These are phyloP conservation scores for Drosophila affinis DNA, from an alignment of 2,888 invertebrate genomes.

Conservation along the genomic window DNA sequence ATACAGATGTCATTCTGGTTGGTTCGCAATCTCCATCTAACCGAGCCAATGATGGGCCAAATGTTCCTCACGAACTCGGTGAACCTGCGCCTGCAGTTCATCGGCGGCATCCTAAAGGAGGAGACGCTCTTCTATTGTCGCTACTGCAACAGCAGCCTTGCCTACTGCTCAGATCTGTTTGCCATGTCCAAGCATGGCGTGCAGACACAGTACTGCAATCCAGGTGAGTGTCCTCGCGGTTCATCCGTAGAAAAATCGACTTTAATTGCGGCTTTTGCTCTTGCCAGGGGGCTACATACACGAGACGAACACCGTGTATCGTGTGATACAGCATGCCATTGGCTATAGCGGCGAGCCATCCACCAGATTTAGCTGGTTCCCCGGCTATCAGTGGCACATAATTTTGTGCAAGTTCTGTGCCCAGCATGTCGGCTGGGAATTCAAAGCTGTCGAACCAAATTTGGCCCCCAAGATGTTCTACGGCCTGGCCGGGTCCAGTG, in stretches of 20 bases:
- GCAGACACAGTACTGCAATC: slow-evolving; percentile 92
- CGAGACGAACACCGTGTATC: slow-evolving; percentile 90
- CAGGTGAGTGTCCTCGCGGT: slow-evolving; percentile 82
- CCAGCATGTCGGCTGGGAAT: slow-evolving; percentile 92
- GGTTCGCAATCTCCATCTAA: slow-evolving; percentile 89
- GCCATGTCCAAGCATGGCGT: slow-evolving; percentile 92
- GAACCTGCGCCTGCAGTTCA: slow-evolving; percentile 86
- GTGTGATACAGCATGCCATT: slow-evolving; percentile 84
- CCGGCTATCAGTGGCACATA: slow-evolving; percentile 93
- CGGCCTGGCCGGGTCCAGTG: slow-evolving; percentile 87
- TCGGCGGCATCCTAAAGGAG: slow-evolving; percentile 83
- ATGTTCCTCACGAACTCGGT: slow-evolving; percentile 88
- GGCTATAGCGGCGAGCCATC: slow-evolving; percentile 86
- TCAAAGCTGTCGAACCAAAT: slow-evolving; percentile 86
- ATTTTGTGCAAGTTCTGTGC: slow-evolving; percentile 88
- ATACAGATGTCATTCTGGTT: slow-evolving; percentile 91
- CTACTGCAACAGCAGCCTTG: slow-evolving; percentile 86
- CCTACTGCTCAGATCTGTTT: slow-evolving; percentile 88
- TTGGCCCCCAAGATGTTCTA: slow-evolving; percentile 89
- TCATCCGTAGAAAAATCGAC: background rate
- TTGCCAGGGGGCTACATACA: slow-evolving; percentile 88
- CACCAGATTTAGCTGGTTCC: slow-evolving; percentile 93
- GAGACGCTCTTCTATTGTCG: slow-evolving; percentile 86
- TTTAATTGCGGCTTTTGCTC: background rate
- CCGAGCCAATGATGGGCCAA: slow-evolving; percentile 86